These are phyloP conservation scores for Zaprionus bogoriensis DNA, from an alignment of 2,888 invertebrate genomes.

Conservation along the genomic window DNA sequence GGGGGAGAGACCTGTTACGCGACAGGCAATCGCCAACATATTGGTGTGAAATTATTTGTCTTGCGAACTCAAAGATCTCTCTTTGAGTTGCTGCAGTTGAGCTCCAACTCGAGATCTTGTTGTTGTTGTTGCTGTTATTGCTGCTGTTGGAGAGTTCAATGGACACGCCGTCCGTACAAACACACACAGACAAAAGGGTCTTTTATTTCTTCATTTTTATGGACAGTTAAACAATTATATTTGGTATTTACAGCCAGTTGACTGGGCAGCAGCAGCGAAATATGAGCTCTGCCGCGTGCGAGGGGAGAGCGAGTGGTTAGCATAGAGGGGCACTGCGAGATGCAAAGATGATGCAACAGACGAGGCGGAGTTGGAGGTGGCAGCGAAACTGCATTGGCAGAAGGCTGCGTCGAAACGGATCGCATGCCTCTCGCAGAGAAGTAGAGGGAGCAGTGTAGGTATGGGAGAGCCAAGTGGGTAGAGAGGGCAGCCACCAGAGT, in stretches of 20 bases:
- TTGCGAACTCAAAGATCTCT: slow-evolving; percentile 52
- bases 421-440: not conserved
- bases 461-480: not conserved
- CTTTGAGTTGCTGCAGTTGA: slow-evolving; percentile 27
- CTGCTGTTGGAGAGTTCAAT: slow-evolving; percentile 57
- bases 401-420: slow-evolving; percentile 10
- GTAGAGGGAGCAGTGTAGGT: not conserved
- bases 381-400: slow-evolving; percentile 46
- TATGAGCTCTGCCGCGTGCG: slow-evolving; percentile 49
- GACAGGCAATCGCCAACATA: slow-evolving; percentile 46
- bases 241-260: slow-evolving; percentile 68
- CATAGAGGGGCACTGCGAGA: slow-evolving; percentile 2
- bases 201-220: slow-evolving; percentile 66
- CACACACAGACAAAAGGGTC: slow-evolving; percentile 58
- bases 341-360: not conserved
- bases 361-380: not conserved
- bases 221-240: slow-evolving; percentile 72
- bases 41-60: slow-evolving; percentile 68
- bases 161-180: slow-evolving; percentile 38
- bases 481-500: not conserved
- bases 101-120: not conserved
- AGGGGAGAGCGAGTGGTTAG: slow-evolving; percentile 26
- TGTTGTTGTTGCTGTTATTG: not conserved
- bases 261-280: slow-evolving; percentile 43
- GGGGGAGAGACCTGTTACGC: slow-evolving; percentile 18